A percentile compares a stretch with the other conserved stretches of the same genome.
phyloP scores from a whole-genome alignment of 1,140 invertebrate genomes.

The Drosophila pseudoobscura region DNA sequence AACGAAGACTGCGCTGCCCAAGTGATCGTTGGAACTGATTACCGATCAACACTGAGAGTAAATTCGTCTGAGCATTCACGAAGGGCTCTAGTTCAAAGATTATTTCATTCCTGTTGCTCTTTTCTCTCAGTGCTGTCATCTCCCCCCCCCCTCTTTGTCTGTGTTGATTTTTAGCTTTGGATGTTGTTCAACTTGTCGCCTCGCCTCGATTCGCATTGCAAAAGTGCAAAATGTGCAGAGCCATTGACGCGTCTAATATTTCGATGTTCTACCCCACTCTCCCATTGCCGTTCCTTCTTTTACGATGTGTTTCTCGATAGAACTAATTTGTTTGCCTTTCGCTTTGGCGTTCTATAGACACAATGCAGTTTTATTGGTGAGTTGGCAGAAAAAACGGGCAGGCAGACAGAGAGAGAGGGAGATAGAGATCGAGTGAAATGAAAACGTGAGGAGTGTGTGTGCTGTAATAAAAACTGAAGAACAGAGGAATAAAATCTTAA shows the following conservation, averaged over 20 bases:
- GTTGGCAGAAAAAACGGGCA: slow-evolving; percentile 35
- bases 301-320: slow-evolving; percentile 18
- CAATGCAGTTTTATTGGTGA: slow-evolving; percentile 66
- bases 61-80: no score
- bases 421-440: no score
- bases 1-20: no score
- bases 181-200: slow-evolving; percentile 51
- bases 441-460: slow-evolving; percentile 8
- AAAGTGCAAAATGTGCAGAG: slow-evolving; percentile 59
- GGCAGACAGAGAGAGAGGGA: no score
- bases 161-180: not conserved
- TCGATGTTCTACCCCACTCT: slow-evolving; percentile 38
- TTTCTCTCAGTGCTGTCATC: not conserved
- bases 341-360: slow-evolving; percentile 10
- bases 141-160: not conserved
- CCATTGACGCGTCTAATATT: slow-evolving; percentile 75
- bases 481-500: no score
- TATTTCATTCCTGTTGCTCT: no score
- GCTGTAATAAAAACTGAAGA: no score
- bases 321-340: slow-evolving; percentile 69
- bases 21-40: no score
- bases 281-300: not conserved
- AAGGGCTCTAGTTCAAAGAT: no score
- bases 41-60: no score
- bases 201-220: slow-evolving; percentile 37